These are phyloP conservation scores for Hydra vulgaris DNA, from an alignment of 30 jellyfish, hydroid and myxozoan species.

Conservation along the genomic window DNA sequence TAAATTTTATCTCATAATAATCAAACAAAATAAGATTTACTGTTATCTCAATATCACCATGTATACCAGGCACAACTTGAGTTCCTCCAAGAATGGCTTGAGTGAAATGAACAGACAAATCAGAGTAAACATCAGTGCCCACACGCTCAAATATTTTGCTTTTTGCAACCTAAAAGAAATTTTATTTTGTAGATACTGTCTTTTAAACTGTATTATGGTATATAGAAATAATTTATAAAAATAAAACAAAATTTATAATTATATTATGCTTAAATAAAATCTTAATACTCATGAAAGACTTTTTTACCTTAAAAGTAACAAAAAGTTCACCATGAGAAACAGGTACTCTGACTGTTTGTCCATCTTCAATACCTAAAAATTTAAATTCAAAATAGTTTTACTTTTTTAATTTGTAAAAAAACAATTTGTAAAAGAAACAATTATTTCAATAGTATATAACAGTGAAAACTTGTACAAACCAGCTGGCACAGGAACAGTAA, in stretches of 20 bases:
- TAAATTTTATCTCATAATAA: no score
- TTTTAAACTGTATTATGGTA: no score
- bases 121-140: slow-evolving; percentile 83
- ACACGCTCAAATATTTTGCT: slow-evolving; percentile 85
- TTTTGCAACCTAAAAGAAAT: slow-evolving; percentile 56
- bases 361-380: slow-evolving; percentile 86
- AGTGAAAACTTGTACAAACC: slow-evolving; percentile 28
- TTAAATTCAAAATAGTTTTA: background rate
- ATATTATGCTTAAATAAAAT: no score
- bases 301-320: slow-evolving; percentile 91
- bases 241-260: no score
- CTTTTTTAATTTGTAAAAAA: no score
- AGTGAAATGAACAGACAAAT: slow-evolving; percentile 55
- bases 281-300: no score
- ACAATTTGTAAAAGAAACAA: background rate
- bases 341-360: slow-evolving; percentile 81
- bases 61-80: slow-evolving; percentile 52
- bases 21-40: no score
- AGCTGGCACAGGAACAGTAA: slow-evolving; percentile 93
- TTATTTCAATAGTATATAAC: background rate
- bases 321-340: slow-evolving; percentile 70
- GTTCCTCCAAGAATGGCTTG: slow-evolving; percentile 97
- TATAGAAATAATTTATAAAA: no score
- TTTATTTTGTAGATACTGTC: background rate
- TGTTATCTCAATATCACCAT: slow-evolving; percentile 84